Evolutionary conservation across 2,888 invertebrate genomes (phyloP), one percentile per base, ranked within the genome.

Genomic region (Morpho helenor): DNA sequence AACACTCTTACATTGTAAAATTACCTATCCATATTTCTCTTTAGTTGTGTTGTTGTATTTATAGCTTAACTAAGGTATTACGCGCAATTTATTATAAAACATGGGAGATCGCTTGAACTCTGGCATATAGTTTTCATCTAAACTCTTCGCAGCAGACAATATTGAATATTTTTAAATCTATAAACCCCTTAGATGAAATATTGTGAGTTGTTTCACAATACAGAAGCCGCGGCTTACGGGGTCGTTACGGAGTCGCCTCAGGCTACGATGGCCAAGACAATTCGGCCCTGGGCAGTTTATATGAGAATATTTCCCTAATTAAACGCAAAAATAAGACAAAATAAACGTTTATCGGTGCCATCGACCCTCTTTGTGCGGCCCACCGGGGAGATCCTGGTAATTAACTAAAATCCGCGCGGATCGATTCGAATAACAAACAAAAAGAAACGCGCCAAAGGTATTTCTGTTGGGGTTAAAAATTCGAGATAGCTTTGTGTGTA

Each of bases 271-370:
- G 76, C 76, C 83, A 83, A 85, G 84, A 84, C 86, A 84, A 82
- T 82, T 77, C 81, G 76, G 80, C 84, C 75, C 73, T 74, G 76
- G 84, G 85, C 82, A 75, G 76, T 81, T 86, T 87, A 83, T 86
- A 88, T 86, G 84, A 87, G 84, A 85, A 88, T 88, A 89, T 89
- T 90, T 90, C 88, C 89, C 88, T 88, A 87, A 89, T 90, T 90
- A 90, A 90, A 88, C 87, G 87, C 87, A 80, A 79, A 87, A 90
- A 88, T 87, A 88, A 87, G 87, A 88, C 82, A 83, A 88, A 84
- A 81, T 31, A 31, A 86, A 86, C 84, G 83, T 87, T 87, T 90
- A 90, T 90, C 89, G 87, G 81, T 80, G 87, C 79, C 87, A 90
- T 90, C 89, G 88, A 84, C 82, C 86, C 83, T 84, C 86, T 85